A percentile compares a stretch with the other conserved stretches of the same genome.
These are phyloP conservation scores for Drosophila atripex DNA, from an alignment of 2,888 invertebrate species.

Conservation along the genomic window DNA sequence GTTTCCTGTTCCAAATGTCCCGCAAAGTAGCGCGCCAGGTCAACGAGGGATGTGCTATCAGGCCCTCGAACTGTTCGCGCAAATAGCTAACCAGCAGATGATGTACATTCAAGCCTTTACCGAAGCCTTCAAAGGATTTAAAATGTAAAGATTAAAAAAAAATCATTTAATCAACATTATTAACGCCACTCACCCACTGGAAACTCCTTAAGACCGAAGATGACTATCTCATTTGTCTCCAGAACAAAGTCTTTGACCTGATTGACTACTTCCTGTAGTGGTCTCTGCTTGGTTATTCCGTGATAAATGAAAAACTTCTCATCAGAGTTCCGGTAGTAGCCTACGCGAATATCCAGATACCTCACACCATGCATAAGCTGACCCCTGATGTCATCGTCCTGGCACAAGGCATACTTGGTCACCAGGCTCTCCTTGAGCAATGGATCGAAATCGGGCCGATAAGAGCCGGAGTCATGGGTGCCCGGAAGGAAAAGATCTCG, in stretches of 20 bases:
- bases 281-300: slow-evolving; percentile 85
- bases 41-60: slow-evolving; percentile 84
- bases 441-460: slow-evolving; percentile 83
- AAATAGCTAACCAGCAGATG: slow-evolving; percentile 85
- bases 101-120: slow-evolving; percentile 84
- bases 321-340: slow-evolving; percentile 83
- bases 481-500: slow-evolving; percentile 88
- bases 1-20: slow-evolving; percentile 85
- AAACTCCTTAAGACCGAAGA: slow-evolving; percentile 86
- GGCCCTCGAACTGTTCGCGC: slow-evolving; percentile 85
- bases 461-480: slow-evolving; percentile 89
- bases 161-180: background rate
- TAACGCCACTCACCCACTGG: slow-evolving; percentile 84
- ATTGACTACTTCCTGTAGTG: slow-evolving; percentile 84
- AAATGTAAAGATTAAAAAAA: background rate
- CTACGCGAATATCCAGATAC: slow-evolving; percentile 87
- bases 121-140: slow-evolving; percentile 82
- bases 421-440: slow-evolving; percentile 82
- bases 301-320: slow-evolving; percentile 86
- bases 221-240: slow-evolving; percentile 86
- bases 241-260: slow-evolving; percentile 85
- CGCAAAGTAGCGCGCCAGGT: slow-evolving; percentile 84
- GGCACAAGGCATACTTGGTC: slow-evolving; percentile 85
- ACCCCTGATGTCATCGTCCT: slow-evolving; percentile 86
- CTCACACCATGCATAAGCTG: slow-evolving; percentile 87